These are phyloP conservation scores for Calosoma granatense DNA, from an alignment of 1,140 invertebrate genomes.

Conservation along the genomic window DNA sequence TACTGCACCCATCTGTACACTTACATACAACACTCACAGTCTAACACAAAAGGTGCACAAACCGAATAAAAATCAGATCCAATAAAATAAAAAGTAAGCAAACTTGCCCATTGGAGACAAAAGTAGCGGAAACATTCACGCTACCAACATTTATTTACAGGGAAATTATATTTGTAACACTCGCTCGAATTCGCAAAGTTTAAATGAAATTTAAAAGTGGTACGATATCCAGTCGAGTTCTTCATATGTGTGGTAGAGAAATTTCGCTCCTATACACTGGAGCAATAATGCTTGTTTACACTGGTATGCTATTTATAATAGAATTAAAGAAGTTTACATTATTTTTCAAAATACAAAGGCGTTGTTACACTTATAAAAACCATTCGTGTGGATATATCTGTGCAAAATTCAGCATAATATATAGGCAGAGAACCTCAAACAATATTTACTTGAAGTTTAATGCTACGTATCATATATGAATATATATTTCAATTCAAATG, in stretches of 20 bases:
- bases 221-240: background rate
- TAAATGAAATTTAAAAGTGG: background rate
- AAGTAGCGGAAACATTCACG: slow-evolving; percentile 14
- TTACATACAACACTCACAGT: background rate
- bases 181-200: background rate
- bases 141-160: background rate
- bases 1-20: background rate
- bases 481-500: too few relatives aligned
- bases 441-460: too few relatives aligned
- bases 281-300: background rate
- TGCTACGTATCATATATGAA: too few relatives aligned
- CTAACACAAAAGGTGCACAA: slow-evolving; percentile 12
- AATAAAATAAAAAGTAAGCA: slow-evolving; percentile 15
- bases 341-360: slow-evolving; percentile 3
- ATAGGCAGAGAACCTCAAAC: too few relatives aligned
- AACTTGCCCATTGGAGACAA: slow-evolving; percentile 13
- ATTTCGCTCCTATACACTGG: background rate
- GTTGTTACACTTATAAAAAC: slow-evolving; percentile 1
- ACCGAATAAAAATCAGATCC: slow-evolving; percentile 16
- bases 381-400: background rate
- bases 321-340: slow-evolving; percentile 8
- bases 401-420: too few relatives aligned
- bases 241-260: background rate
- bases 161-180: background rate
- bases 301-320: background rate